phyloP scores from a whole-genome alignment of 2,888 invertebrate species.

The Calephelis perditalis region DNA sequence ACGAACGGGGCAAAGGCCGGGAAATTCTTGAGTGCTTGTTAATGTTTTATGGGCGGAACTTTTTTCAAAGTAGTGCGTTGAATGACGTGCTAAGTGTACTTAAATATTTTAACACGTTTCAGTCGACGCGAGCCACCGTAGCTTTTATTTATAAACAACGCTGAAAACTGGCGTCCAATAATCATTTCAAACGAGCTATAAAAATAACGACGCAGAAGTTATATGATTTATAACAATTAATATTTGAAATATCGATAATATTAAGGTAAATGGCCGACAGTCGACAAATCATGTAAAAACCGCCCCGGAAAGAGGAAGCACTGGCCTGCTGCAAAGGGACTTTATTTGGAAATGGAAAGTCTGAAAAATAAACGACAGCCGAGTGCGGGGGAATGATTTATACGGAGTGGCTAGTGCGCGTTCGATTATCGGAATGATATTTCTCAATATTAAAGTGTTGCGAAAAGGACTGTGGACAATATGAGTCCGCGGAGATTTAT shows the following conservation, averaged over 20 bases:
- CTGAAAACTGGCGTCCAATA: conserved; percentile 32
- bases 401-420: conserved; percentile 61
- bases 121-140: conserved; percentile 50
- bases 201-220: conserved; percentile 58
- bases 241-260: conserved; percentile 78
- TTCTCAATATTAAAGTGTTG: conserved; percentile 78
- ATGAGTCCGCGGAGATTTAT: conserved; percentile 78
- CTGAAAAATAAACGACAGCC: conserved; percentile 75
- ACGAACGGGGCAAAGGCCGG: conserved; percentile 67
- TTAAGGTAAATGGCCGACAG: conserved; percentile 74
- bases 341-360: conserved; percentile 78
- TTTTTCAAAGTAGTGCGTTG: conserved; percentile 70
- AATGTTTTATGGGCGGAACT: conserved; percentile 77
- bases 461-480: conserved; percentile 74
- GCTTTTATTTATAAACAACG: conserved; percentile 37
- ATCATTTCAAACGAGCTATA: conserved; percentile 58
- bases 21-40: conserved; percentile 77
- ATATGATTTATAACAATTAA: conserved; percentile 77
- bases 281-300: conserved; percentile 75
- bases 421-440: conserved; percentile 76
- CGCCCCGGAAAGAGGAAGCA: conserved; percentile 76
- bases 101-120: conserved; percentile 73
- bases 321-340: conserved; percentile 72
- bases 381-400: conserved; percentile 69
- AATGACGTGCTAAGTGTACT: conserved; percentile 74